phyloP scores from a whole-genome alignment of 2,888 invertebrate genomes.

The Heliconius charithonia region DNA sequence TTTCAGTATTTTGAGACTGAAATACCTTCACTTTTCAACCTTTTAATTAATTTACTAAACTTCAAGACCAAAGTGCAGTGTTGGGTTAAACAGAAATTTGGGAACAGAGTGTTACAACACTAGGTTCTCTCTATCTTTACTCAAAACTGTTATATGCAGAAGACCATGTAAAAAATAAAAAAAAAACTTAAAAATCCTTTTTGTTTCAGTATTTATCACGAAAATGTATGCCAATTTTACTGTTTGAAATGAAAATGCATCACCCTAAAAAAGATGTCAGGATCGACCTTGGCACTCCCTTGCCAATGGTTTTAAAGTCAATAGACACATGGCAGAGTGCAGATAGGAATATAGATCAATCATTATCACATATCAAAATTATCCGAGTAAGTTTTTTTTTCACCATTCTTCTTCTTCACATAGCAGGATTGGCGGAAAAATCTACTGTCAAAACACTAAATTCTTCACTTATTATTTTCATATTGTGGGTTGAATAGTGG shows the following conservation, averaged over 20 bases:
- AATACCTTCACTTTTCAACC: too few relatives aligned
- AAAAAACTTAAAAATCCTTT: background rate
- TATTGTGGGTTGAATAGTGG: too few relatives aligned
- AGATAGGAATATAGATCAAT: conserved; percentile 50
- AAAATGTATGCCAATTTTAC: conserved; percentile 1
- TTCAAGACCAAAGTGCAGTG: too few relatives aligned
- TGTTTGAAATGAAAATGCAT: conserved; percentile 25
- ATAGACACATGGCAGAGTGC: conserved; percentile 36
- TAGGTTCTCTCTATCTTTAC: too few relatives aligned
- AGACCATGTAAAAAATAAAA: background rate
- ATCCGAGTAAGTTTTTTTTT: conserved; percentile 63
- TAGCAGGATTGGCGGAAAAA: background rate
- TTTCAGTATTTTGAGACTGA: too few relatives aligned
- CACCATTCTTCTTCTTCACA: background rate
- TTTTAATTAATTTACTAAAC: too few relatives aligned
- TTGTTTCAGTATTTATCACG: conserved; percentile 36
- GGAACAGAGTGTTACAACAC: too few relatives aligned
- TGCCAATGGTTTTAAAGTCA: conserved; percentile 7
- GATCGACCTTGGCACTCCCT: conserved; percentile 35
- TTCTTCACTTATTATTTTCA: background rate
- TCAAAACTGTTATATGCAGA: too few relatives aligned
- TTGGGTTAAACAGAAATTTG: too few relatives aligned
- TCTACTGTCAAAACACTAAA: background rate
- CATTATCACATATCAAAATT: conserved; percentile 69
- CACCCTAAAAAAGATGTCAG: conserved; percentile 28